Conservation (phyloP, 2,797 vertebrate genomes). For the Sebastes kiyomatsui region DNA sequence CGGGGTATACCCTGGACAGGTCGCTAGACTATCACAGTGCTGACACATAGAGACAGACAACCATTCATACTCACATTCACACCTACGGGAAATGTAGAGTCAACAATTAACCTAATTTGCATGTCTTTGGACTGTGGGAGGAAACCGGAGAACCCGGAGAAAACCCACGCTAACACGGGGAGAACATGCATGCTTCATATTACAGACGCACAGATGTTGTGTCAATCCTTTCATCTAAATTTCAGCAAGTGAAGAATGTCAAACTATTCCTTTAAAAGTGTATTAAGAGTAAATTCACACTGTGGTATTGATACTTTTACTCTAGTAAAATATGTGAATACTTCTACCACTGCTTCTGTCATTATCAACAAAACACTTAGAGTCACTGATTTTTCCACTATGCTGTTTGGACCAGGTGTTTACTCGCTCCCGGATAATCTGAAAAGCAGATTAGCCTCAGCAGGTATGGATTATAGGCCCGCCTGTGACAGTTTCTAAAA, state of each 20-base stretch:
- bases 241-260: neutral
- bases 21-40: too few relatives aligned
- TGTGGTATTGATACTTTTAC: neutral
- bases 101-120: too few relatives aligned
- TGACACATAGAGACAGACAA: too few relatives aligned
- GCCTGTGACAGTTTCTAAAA: slow-evolving; percentile 54
- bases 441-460: slow-evolving; percentile 62
- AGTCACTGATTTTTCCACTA: slow-evolving; percentile 20
- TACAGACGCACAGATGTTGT: neutral
- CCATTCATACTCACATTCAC: too few relatives aligned
- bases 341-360: neutral
- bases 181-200: neutral
- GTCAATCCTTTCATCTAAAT: neutral
- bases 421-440: slow-evolving; percentile 52
- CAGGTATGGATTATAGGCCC: slow-evolving; percentile 53
- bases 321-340: neutral
- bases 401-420: slow-evolving; percentile 32
- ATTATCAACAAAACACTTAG: neutral
- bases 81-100: too few relatives aligned
- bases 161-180: too few relatives aligned
- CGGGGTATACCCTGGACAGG: too few relatives aligned
- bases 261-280: neutral
- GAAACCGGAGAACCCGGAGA: too few relatives aligned
- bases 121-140: too few relatives aligned
- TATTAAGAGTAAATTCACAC: neutral